Conservation (phyloP, 2,113 vertebrate genomes). For the Chauna torquata region DNA sequence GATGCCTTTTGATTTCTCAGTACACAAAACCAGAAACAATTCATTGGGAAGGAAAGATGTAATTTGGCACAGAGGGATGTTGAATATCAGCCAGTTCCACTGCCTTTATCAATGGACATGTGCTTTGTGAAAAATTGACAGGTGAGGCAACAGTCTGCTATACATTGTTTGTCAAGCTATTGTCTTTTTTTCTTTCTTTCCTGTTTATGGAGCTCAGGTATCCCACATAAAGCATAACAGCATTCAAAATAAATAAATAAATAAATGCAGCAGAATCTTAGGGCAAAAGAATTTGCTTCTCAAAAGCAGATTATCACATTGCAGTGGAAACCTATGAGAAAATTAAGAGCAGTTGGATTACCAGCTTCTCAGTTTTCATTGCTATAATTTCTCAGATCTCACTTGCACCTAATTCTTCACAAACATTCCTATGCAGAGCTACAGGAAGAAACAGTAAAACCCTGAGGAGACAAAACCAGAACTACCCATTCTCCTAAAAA, state of each 20-base stretch:
- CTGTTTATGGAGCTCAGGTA: not conserved
- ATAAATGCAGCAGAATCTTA: not conserved
- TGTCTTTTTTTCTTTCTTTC: not conserved
- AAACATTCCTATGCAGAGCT: not conserved
- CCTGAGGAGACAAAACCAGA: not conserved
- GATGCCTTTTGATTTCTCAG: not conserved
- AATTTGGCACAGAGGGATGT: not conserved
- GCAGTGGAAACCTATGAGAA: not conserved
- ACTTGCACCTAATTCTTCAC: not conserved
- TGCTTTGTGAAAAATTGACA: not conserved
- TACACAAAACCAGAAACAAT: not conserved
- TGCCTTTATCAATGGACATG: not conserved
- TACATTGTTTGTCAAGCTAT: not conserved
- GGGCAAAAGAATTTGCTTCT: not conserved
- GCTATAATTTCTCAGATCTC: not conserved
- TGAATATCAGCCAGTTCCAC: not conserved
- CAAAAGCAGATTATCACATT: not conserved
- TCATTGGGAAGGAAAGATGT: not conserved
- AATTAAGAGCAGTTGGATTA: not conserved
- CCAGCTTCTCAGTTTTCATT: not conserved
- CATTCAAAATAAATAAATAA: not conserved
- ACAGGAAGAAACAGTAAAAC: not conserved
- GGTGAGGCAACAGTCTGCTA: not conserved
- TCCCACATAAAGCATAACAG: not conserved
- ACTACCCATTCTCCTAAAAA: not conserved